Evolutionary conservation across 1,140 invertebrate genomes (phyloP), one percentile per base, ranked within the genome.

Genomic region (Trichoplusia ni): DNA sequence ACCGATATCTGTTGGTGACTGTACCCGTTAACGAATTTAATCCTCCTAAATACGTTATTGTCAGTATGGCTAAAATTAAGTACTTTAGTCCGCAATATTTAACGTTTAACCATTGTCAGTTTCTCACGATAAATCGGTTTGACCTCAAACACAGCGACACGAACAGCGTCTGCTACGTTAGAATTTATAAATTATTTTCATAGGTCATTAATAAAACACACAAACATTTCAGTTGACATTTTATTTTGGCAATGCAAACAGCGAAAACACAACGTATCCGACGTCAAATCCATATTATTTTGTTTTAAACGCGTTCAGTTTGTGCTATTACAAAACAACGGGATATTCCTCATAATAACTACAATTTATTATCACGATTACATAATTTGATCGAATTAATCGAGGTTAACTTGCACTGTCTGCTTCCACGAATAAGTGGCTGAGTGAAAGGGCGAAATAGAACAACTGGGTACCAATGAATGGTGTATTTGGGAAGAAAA

Each of bases 261-360:
- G 56, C 65, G 40, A 71, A 63, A 71, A 71, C 54, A 67, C 61
- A 71, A 71, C 65, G 51, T 64, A 58, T 59, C 46, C 51, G 53
- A 46, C 29, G 6, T 60, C 19, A 29, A 64, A 11, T 25, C 51
- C 19, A 31, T 9, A 46, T 21, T 47, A 47, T 2, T 6, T 29
- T 47, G 19, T 38, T 27, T 19, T 19, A 23, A 16, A 11, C 33
- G 49, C 51, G 11, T 58, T 38, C 61, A 66, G 21, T 75, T 69
- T 75, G 64, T 71, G 68, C 71, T 71, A 67, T 64, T 73, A 77
- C 68, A 76, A 73, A 76, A 73, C 64, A 73, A 73, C 64, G 54
- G 65, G 73, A 69, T 64, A 67, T 18, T 61, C 19, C 5, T 29
- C 63, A 64, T n/a, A 53, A 47, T 65, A 29, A 56, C 66, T 69